Conservation (phyloP, 2,888 invertebrate species). For the Pherbina coryleti region DNA sequence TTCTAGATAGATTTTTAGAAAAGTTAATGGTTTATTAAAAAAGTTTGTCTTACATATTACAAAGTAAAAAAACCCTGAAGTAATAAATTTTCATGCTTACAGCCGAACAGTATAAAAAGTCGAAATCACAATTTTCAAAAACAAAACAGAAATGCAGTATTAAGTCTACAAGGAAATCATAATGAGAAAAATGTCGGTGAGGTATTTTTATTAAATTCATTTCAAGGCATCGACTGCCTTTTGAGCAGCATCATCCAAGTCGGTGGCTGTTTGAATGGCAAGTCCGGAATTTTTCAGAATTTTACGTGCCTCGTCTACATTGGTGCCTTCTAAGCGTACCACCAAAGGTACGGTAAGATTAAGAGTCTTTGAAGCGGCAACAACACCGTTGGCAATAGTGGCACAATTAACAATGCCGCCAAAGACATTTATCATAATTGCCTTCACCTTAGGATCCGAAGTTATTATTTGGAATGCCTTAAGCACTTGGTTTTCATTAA, state of each 20-base stretch:
- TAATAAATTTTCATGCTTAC: no score
- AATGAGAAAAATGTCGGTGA: background rate
- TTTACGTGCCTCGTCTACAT: slow-evolving; percentile 85
- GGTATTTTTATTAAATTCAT: background rate
- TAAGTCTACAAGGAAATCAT: background rate
- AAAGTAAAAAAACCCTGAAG: background rate
- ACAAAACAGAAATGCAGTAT: background rate
- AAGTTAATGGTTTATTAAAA: no score
- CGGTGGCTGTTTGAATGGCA: slow-evolving; percentile 83
- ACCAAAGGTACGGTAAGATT: slow-evolving; percentile 89
- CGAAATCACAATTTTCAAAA: background rate
- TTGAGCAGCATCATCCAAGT: slow-evolving; percentile 93
- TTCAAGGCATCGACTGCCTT: slow-evolving; percentile 79
- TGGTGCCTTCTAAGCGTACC: slow-evolving; percentile 96
- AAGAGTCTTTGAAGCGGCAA: slow-evolving; percentile 86
- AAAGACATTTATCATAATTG: slow-evolving; percentile 98
- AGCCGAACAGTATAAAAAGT: background rate
- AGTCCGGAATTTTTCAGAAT: slow-evolving; percentile 87
- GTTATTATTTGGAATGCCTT: slow-evolving; percentile 93
- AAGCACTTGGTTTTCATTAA: slow-evolving; percentile 92
- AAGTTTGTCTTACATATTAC: no score
- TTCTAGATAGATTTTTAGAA: no score
- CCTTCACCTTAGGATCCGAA: slow-evolving; percentile 88
- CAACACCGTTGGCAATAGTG: slow-evolving; percentile 95
- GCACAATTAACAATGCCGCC: slow-evolving; percentile 99